phyloP scores from a whole-genome alignment of 2,888 invertebrate genomes.

The Steinernema hermaphroditum region DNA sequence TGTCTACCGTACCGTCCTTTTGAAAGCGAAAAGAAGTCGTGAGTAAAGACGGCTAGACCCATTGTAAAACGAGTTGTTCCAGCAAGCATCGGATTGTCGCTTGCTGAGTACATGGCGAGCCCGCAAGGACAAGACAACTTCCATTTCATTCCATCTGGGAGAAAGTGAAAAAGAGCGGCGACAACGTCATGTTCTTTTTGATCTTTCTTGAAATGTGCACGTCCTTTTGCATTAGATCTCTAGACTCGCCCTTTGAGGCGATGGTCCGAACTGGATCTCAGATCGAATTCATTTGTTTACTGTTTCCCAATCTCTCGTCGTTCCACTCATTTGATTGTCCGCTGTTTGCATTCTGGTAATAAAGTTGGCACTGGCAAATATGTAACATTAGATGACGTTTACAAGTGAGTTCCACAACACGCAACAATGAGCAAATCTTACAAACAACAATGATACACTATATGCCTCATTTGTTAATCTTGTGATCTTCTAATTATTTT shows the following conservation, averaged over 20 bases:
- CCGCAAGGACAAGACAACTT: constrained; percentile 36
- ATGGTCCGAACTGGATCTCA: background rate
- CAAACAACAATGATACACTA: no score
- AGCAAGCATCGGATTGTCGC: constrained; percentile 40
- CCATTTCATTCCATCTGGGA: constrained; percentile 39
- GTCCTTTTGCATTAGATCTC: constrained; percentile 11
- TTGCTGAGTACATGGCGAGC: constrained; percentile 41
- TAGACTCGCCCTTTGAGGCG: background rate
- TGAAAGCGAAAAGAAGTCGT: constrained; percentile 35
- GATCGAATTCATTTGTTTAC: constrained; percentile 26
- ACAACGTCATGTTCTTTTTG: background rate
- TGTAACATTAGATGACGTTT: background rate
- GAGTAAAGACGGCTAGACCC: background rate
- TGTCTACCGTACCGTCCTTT: constrained; percentile 33
- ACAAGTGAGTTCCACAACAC: no score
- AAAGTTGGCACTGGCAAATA: constrained; percentile 23
- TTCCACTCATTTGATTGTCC: constrained; percentile 9
- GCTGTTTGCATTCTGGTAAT: constrained; percentile 20
- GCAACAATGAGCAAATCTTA: no score
- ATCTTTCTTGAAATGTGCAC: no score
- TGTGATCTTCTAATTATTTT: no score
- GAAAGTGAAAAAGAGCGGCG: constrained; percentile 28
- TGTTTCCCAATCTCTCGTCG: constrained; percentile 24
- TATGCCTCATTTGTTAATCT: no score
- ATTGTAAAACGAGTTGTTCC: constrained; percentile 7